phyloP scores from a whole-genome alignment of 2,888 invertebrate genomes.

The Diaperis boleti region DNA sequence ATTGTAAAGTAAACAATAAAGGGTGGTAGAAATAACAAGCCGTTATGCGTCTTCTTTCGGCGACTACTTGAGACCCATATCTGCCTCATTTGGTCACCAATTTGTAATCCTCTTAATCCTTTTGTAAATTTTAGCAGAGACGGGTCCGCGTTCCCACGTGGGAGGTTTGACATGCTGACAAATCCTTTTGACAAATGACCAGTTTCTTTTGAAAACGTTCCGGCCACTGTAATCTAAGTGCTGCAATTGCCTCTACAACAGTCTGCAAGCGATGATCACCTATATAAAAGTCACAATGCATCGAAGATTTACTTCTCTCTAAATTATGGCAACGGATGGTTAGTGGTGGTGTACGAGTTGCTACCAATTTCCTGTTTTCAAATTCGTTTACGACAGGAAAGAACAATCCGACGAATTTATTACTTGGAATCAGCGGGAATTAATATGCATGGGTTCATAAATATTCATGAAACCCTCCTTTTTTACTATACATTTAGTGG shows the following conservation, averaged over 20 bases:
- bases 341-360: neutral
- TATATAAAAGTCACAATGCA: slow-evolving; percentile 13
- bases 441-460: slow-evolving; percentile 17
- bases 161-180: slow-evolving; percentile 38
- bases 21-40: slow-evolving; percentile 27
- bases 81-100: slow-evolving; percentile 29
- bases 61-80: slow-evolving; percentile 13
- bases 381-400: slow-evolving; percentile 21
- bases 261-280: slow-evolving; percentile 25
- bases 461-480: slow-evolving; percentile 21
- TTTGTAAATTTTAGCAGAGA: slow-evolving; percentile 26
- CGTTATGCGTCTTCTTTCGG: slow-evolving; percentile 22
- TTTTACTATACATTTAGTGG: neutral
- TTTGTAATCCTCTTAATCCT: slow-evolving; percentile 37
- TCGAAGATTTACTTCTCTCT: slow-evolving; percentile 1
- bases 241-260: slow-evolving; percentile 15
- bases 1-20: slow-evolving; percentile 26
- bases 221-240: slow-evolving; percentile 37
- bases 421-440: slow-evolving; percentile 11
- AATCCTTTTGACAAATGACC: slow-evolving; percentile 2
- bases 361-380: slow-evolving; percentile 6
- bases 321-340: slow-evolving; percentile 4
- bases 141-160: slow-evolving; percentile 21
- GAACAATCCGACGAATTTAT: slow-evolving; percentile 20
- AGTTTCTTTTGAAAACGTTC: neutral